Evolutionary conservation across 2,888 invertebrate genomes (phyloP), one percentile per base, ranked within the genome.

Genomic region (Epicampocera succincta): DNA sequence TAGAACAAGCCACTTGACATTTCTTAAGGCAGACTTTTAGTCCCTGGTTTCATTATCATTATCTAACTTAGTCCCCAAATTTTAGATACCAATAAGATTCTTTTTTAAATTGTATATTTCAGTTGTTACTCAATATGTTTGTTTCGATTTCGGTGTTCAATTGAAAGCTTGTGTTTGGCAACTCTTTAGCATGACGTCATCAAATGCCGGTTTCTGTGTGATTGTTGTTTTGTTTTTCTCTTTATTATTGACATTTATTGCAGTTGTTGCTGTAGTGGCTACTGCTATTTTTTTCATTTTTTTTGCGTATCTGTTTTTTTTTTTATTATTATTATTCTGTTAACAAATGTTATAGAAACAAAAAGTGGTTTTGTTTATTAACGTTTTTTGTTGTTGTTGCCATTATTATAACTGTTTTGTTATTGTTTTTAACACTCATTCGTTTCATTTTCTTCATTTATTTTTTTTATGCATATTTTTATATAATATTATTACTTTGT

Each of bases 131-230:
- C 25, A 5, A 2, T 3, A 25, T 25, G 25, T 25, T 25, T 25
- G n/a, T 44, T 6, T 4, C 29, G 6, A 29, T 29, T 29, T 29
- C 3, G 3, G 33, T 1, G 8, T 33, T 33, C 9, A 8, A 25
- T 33, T 33, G 33, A 33, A 33, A 12, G 17, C n/a, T 33, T 58
- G 17, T n/a, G 3, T 12, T 44, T 44, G 13, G 4, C 15, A 44
- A 44, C 15, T 44, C 15, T 44, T 2, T 2, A 44, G 61, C 69
- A 84, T 85, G 83, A 85, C 85, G 85, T 85, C 85, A 85, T 83
- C 60, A 73, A 80, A 80, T 85, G 85, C 85, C 85, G 85, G 85
- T 83, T 81, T 75, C 73, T 46, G 12, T 40, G 48, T 19, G 69
- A 44, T 33, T 66, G 25, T 61, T 52, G 13, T 68, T 63, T 42